phyloP scores from a whole-genome alignment of 2,797 vertebrate species.

The Sebastes umbrosus region DNA sequence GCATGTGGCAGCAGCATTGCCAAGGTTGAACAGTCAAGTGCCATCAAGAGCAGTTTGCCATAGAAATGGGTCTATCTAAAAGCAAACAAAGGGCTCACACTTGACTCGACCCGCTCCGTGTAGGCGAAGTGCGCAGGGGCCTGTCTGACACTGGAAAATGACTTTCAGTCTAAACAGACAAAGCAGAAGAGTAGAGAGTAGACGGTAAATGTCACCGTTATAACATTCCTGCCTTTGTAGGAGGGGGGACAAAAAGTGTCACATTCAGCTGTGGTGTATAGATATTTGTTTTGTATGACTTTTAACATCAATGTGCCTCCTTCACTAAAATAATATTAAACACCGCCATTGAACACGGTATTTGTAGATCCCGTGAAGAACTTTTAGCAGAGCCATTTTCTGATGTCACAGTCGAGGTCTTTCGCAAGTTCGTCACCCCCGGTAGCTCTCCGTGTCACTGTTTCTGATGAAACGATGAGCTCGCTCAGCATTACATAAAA shows the following conservation, averaged over 20 bases:
- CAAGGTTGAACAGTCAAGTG: slow-evolving; percentile 81
- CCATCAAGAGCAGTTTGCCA: slow-evolving; percentile 77
- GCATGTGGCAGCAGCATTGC: slow-evolving; percentile 69
- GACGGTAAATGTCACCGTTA: slow-evolving; percentile 58
- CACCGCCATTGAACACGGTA: background rate
- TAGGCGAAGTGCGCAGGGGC: slow-evolving; percentile 59
- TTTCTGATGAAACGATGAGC: slow-evolving; percentile 12
- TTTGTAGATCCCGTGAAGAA: background rate
- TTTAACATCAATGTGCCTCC: background rate
- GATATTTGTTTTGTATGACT: background rate
- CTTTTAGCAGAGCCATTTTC: slow-evolving; percentile 4
- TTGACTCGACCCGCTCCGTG: slow-evolving; percentile 65
- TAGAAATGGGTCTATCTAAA: slow-evolving; percentile 73
- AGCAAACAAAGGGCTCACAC: slow-evolving; percentile 78
- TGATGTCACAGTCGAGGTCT: background rate
- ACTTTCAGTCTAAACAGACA: slow-evolving; percentile 60
- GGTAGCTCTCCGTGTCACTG: background rate
- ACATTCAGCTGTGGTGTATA: background rate
- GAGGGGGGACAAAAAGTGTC: slow-evolving; percentile 21
- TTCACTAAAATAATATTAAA: background rate
- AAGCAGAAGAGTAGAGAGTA: slow-evolving; percentile 38
- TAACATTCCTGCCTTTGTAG: slow-evolving; percentile 47
- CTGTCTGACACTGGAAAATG: slow-evolving; percentile 62
- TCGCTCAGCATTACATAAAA: slow-evolving; percentile 20
- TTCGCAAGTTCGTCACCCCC: background rate